Conservation (phyloP, 2,113 vertebrate genomes). For the Himantopus leucocephalus region DNA sequence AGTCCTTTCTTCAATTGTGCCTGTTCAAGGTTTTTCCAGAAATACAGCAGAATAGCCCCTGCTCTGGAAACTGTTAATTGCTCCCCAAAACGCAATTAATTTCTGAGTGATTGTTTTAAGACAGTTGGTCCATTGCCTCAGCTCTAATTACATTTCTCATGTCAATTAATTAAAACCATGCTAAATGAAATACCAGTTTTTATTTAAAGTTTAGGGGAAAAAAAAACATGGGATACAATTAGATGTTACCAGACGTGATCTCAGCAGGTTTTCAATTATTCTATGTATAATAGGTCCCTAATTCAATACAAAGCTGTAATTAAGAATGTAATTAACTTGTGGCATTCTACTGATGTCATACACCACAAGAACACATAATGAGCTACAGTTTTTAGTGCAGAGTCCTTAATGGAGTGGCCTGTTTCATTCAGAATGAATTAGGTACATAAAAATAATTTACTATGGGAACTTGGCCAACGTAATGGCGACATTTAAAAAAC, state of each 20-base stretch:
- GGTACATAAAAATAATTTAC: conserved; percentile 42
- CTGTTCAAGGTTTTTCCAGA: background rate
- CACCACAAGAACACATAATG: conserved; percentile 37
- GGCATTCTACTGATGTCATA: conserved; percentile 66
- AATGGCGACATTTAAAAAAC: background rate
- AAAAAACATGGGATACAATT: conserved; percentile 47
- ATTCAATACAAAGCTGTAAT: conserved; percentile 75
- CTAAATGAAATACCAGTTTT: conserved; percentile 66
- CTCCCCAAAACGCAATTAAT: background rate
- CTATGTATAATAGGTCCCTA: conserved; percentile 60
- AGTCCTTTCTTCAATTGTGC: background rate
- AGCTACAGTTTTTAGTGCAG: conserved; percentile 21
- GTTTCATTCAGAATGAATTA: conserved; percentile 20
- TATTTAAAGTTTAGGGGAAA: conserved; percentile 53
- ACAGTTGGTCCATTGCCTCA: conserved; percentile 5
- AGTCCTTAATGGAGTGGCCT: conserved; percentile 3
- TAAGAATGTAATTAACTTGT: conserved; percentile 77
- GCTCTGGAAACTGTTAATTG: background rate
- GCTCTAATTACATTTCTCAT: conserved; percentile 54
- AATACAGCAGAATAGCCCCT: background rate
- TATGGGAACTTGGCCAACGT: background rate
- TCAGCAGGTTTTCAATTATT: conserved; percentile 79
- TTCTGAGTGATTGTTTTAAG: background rate
- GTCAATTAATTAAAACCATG: conserved; percentile 72
- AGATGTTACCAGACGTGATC: conserved; percentile 72